Evolutionary conservation across 2,797 vertebrate genomes (phyloP).

Genomic region (Distichodus sexfasciatus): DNA sequence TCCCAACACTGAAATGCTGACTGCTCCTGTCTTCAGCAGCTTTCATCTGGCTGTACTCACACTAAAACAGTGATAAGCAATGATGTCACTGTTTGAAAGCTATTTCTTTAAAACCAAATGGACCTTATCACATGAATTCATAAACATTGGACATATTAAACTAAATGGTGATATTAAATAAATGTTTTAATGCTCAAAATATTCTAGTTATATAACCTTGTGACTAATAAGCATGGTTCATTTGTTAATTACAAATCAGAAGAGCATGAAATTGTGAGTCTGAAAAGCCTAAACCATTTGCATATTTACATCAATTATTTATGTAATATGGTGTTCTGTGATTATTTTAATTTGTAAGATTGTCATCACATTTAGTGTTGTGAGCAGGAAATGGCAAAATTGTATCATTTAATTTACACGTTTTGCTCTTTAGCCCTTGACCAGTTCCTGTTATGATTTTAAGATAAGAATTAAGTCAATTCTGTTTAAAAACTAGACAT

Average conservation of each 20-base stretch:
- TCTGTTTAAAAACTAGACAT: too few species aligned
- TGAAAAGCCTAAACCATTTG: not conserved
- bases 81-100: not conserved
- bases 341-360: not conserved
- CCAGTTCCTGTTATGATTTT: too few species aligned
- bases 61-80: not conserved
- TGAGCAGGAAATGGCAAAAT: not conserved
- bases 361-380: slow-evolving; percentile 1
- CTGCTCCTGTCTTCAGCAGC: not conserved
- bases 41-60: not conserved
- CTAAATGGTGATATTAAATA: slow-evolving; percentile 1
- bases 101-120: not conserved
- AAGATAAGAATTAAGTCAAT: too few species aligned
- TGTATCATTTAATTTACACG: not conserved
- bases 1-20: not conserved
- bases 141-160: too few species aligned
- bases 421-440: not conserved
- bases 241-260: slow-evolving; percentile 2
- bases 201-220: not conserved
- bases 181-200: slow-evolving; percentile 3
- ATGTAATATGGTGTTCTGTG: not conserved
- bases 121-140: not conserved
- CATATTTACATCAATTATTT: not conserved
- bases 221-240: not conserved
- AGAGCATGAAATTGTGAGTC: not conserved